Base-by-base conservation (phyloP, 2,888 invertebrate species). In the Diachrysia chrysitis region DNA sequence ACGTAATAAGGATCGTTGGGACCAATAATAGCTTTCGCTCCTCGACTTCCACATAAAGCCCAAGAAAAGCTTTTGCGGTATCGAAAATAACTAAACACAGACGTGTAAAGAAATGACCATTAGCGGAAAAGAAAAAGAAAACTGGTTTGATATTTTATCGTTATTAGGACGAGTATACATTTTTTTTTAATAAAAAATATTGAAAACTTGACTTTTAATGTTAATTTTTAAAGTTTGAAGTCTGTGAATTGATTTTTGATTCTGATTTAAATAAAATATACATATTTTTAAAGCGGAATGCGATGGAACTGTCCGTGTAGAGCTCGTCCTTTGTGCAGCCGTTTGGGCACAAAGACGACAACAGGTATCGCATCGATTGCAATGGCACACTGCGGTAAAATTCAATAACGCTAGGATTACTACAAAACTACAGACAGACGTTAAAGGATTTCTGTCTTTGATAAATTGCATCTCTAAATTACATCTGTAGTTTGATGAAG, bases 1-100 rank as follows among this genome's bases (percentile, higher is more conserved):
- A 74, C 69, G 66, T 79, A 76, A 79, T 72, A 71, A 79, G 80
- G 67, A 76, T 79, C 63, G 55, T 65, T 71, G 64, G 51, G 56
- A 21, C 64, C 71, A 79, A 82, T 81, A 82, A 76, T 70, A 71
- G 59, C 42, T 63, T 71, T 76, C 29, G 54, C 66, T 67, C 58
- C 64, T 66, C 72, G 71, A 70, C 70, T 73, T 69, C 59, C 57
- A 59, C 56, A 81, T 68, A 69, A 71, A 63, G 53, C n/a, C 48
- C 51, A 19, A 59, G 56, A 55, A 67, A 67, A 67, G 69, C 69
- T 78, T 81, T 74, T 71, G 66, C 25, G 61, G 65, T 66, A 55
- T 61, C 66, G 71, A 78, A 73, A 78, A 69, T 64, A 71, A 69
- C 63, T 71, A 69, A 64, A 65, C 61, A 63, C 67, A 64, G 81